phyloP scores from a whole-genome alignment of 2,797 vertebrate genomes.

The Bucorvus abyssinicus region DNA sequence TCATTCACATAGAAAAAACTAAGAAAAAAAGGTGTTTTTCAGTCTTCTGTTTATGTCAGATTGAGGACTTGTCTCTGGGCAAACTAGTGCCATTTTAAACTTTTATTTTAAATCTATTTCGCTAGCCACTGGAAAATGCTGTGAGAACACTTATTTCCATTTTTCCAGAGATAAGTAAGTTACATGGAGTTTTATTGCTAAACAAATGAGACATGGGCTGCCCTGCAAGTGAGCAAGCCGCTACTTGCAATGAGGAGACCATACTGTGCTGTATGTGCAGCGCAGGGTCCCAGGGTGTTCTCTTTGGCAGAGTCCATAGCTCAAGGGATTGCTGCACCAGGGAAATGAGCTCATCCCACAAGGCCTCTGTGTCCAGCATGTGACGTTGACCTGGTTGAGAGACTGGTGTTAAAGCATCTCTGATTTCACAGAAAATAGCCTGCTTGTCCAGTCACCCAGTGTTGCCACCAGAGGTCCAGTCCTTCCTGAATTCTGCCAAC shows the following conservation, averaged over 20 bases:
- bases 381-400: not conserved
- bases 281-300: not conserved
- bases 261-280: not conserved
- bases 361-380: not conserved
- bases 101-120: not conserved
- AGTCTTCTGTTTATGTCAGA: not conserved
- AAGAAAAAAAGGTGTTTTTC: not conserved
- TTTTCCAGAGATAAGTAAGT: not conserved
- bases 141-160: not conserved
- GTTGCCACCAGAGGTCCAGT: not conserved
- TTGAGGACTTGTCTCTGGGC: not conserved
- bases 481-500: not conserved
- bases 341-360: not conserved
- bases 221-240: not conserved
- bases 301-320: not conserved
- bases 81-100: not conserved
- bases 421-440: not conserved
- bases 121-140: not conserved
- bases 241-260: not conserved
- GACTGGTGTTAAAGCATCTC: not conserved
- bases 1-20: not conserved
- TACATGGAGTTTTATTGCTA: not conserved
- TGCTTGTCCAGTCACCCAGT: not conserved
- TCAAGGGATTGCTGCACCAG: not conserved
- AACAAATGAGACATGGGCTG: not conserved